phyloP scores from a whole-genome alignment of 2,888 invertebrate genomes.

The Aphodius sticticus region DNA sequence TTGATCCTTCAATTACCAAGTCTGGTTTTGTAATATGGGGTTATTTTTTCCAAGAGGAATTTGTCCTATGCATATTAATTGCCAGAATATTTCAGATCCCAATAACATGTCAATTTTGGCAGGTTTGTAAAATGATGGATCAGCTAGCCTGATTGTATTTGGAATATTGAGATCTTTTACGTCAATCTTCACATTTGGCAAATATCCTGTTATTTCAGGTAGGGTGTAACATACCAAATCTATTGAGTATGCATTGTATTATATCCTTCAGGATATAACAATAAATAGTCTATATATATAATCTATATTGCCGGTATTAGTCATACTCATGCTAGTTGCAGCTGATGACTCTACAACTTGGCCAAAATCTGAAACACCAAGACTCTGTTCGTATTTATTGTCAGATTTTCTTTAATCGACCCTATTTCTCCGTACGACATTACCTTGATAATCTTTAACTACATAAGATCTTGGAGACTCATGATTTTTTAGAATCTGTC shows the following conservation, averaged over 20 bases:
- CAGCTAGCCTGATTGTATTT: neutral
- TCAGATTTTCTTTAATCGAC: neutral
- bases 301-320: too few species aligned
- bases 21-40: too few species aligned
- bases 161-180: neutral
- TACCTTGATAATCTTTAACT: neutral
- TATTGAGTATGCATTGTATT: too few species aligned
- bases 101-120: neutral
- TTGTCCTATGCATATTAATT: too few species aligned
- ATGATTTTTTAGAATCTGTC: neutral
- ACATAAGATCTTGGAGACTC: slow-evolving; percentile 8
- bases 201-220: neutral
- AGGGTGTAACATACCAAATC: neutral
- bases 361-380: too few species aligned
- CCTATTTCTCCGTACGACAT: neutral
- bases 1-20: too few species aligned
- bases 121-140: neutral
- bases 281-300: too few species aligned
- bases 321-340: too few species aligned
- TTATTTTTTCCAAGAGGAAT: too few species aligned
- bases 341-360: too few species aligned
- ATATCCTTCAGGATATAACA: too few species aligned
- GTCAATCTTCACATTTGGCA: neutral
- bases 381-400: neutral
- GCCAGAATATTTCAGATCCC: too few species aligned